Percentiles rank a stretch among this genome's conserved stretches.
phyloP scores from a whole-genome alignment of 2,113 vertebrate genomes.

The Datnioides undecimradiatus region DNA sequence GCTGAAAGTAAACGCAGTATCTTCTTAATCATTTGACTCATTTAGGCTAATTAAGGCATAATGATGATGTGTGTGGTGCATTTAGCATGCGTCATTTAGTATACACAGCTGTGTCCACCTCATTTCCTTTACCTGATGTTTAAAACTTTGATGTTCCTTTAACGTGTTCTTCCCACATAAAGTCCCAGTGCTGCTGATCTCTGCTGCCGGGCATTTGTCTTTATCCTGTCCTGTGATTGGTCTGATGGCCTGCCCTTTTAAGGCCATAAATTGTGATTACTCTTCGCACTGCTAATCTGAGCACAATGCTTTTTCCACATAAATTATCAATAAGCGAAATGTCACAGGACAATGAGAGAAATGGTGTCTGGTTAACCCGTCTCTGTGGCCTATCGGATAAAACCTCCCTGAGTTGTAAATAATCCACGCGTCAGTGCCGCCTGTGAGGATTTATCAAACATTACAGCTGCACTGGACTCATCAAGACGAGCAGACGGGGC shows the following conservation, averaged over 20 bases:
- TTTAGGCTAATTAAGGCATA: too few species aligned
- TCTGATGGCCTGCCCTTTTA: constrained; percentile 49
- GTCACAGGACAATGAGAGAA: constrained; percentile 62
- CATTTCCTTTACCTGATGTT: neutral
- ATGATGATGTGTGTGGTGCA: too few species aligned
- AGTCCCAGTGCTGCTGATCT: neutral
- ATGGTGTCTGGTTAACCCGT: constrained; percentile 31
- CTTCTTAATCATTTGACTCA: too few species aligned
- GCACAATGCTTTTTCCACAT: constrained; percentile 23
- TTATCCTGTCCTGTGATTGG: neutral
- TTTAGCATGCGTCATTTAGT: neutral
- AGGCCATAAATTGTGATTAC: constrained; percentile 45
- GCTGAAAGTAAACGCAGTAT: too few species aligned
- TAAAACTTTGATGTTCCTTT: too few species aligned
- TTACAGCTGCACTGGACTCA: constrained; percentile 19
- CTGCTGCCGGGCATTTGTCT: neutral
- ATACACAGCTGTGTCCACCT: neutral
- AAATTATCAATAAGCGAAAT: constrained; percentile 74
- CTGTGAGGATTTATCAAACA: constrained; percentile 53
- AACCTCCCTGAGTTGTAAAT: constrained; percentile 55
- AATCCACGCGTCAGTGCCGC: constrained; percentile 44
- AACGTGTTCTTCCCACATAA: too few species aligned
- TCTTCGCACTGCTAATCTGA: constrained; percentile 45
- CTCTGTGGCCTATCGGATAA: constrained; percentile 51
- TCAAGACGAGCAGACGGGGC: neutral